Evolutionary conservation across 2,113 vertebrate genomes (phyloP), one percentile per base, ranked within the genome.

Genomic region (Mus spicilegus): DNA sequence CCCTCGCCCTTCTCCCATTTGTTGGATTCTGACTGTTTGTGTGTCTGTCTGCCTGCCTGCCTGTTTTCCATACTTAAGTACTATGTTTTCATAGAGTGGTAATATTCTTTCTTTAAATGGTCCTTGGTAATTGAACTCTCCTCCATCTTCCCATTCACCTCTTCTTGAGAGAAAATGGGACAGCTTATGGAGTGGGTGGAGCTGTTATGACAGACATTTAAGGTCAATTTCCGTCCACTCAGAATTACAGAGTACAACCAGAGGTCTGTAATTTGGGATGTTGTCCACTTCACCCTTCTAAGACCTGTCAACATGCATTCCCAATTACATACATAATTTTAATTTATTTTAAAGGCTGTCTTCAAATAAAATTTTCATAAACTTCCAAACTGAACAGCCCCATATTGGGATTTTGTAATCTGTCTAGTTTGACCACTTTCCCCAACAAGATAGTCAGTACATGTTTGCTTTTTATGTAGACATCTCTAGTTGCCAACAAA

Each of bases 261-360:
- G 6, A 26, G 54, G 36, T 87, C 69, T 81, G 14, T 61, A 51
- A 42, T n/a, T 56, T 63, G 10, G 3, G 42, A 39, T 65, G 24
- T 69, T 87, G 20, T 89, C 72, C 28, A 17, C 30, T 39, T 78
- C 28, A 13, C 39, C 12, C 49, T 56, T 46, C 42, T 72, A 89
- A 63, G 54, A 42, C 77, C 46, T 56, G 46, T 91, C 78, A 95
- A 20, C 56, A 67, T 8, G 2, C n/a, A 73, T 89, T 78, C 92
- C 91, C 49, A 92, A 39, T 93, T 85, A 85, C 49, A 51, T 67
- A 80, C 54, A 76, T 46, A 78, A 61, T 61, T 96, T 94, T 94
- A 90, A 76, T 93, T 95, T 24, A 84, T 77, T 80, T 95, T 92
- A 92, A n/a, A 42, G 33, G 80, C 70, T 80, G n/a, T 97, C 51